phyloP scores from a whole-genome alignment of 35 echinoderm and acorn worm genomes.

The Apostichopus parvimensis region DNA sequence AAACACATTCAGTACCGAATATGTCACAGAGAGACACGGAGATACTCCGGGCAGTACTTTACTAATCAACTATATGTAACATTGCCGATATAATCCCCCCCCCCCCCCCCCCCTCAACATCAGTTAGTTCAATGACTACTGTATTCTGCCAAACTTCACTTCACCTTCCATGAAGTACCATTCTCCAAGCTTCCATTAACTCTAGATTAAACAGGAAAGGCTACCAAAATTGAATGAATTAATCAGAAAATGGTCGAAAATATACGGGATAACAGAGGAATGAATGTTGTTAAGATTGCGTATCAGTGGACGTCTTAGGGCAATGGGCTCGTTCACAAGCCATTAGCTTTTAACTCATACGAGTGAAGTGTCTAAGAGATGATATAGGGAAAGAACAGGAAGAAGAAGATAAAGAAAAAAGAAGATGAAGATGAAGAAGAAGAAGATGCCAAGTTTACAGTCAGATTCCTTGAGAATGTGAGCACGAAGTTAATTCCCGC shows the following conservation, averaged over 20 bases:
- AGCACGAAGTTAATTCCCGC: too few species aligned
- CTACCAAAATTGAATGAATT: conserved; percentile 41
- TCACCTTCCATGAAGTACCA: background rate
- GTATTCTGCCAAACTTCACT: too few species aligned
- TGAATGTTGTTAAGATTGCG: background rate
- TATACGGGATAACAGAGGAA: conserved; percentile 4
- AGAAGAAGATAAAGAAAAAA: background rate
- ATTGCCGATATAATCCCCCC: too few species aligned
- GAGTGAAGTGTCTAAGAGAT: conserved; percentile 39
- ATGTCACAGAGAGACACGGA: background rate
- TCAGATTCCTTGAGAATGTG: too few species aligned
- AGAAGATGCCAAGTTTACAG: background rate
- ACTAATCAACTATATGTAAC: background rate
- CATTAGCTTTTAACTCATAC: conserved; percentile 57
- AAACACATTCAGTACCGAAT: too few species aligned
- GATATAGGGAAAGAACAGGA: background rate
- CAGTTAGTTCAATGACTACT: too few species aligned
- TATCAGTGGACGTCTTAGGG: conserved; percentile 43
- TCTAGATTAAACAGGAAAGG: conserved; percentile 5
- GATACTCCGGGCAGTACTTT: background rate
- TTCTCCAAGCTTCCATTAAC: conserved; percentile 10
- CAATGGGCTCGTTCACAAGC: conserved; percentile 56
- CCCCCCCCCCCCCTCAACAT: too few species aligned
- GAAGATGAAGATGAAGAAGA: background rate
- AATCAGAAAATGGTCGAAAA: conserved; percentile 33